Percentiles rank a stretch among this genome's conserved stretches.
Conservation (phyloP, 1,140 invertebrate genomes). For the Cryptotermes secundus region DNA sequence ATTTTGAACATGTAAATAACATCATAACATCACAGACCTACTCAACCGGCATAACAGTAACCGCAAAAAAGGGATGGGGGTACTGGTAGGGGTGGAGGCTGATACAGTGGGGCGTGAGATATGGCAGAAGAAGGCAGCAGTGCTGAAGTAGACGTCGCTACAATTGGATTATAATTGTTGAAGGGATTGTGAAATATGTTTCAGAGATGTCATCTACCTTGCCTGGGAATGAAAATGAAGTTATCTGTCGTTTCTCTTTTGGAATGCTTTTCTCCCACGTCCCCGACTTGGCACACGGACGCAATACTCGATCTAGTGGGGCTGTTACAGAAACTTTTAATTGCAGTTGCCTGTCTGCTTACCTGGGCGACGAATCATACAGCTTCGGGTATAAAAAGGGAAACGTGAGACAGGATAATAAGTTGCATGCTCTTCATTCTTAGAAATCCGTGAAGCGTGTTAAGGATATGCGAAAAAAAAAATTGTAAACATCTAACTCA, state of each 20-base stretch:
- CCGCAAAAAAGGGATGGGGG: neutral
- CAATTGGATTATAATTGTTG: conserved; percentile 11
- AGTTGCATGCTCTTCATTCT: neutral
- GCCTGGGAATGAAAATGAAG: conserved; percentile 11
- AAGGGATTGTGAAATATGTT: neutral
- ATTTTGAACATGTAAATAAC: conserved; percentile 1
- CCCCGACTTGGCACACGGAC: neutral
- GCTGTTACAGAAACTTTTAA: neutral
- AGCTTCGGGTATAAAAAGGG: neutral
- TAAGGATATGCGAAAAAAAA: too few species aligned
- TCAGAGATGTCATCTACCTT: conserved; percentile 5
- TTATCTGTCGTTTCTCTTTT: conserved; percentile 14
- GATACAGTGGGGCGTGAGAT: too few species aligned
- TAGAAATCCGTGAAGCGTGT: too few species aligned
- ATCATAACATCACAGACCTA: neutral
- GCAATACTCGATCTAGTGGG: neutral
- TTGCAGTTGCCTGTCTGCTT: neutral
- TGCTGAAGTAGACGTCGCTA: neutral
- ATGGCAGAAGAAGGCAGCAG: neutral
- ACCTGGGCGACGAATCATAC: neutral
- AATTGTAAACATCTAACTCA: too few species aligned
- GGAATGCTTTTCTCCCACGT: neutral
- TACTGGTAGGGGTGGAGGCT: neutral
- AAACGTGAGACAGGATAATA: neutral
- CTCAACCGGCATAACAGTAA: neutral